phyloP scores from a whole-genome alignment of 2,888 invertebrate genomes.

The Buathra laborator region DNA sequence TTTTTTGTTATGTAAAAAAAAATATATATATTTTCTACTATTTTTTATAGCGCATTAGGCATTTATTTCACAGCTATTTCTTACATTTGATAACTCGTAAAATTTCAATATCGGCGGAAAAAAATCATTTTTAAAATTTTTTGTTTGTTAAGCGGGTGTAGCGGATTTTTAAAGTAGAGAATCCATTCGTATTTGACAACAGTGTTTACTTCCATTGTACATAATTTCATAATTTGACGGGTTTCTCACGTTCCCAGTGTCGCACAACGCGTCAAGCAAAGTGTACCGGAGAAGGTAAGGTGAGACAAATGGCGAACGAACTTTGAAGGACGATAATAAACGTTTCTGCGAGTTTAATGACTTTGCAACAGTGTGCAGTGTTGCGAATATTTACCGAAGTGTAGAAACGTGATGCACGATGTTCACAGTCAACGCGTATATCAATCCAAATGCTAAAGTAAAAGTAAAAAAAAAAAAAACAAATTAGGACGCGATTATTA shows the following conservation, averaged over 20 bases:
- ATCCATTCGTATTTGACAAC: conserved; percentile 11
- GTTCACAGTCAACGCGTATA: background rate
- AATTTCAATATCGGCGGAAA: background rate
- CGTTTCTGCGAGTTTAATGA: conserved; percentile 52
- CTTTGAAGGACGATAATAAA: conserved; percentile 52
- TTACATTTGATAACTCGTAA: background rate
- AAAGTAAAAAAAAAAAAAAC: conserved; percentile 26
- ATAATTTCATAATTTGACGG: conserved; percentile 18
- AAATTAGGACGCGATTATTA: background rate
- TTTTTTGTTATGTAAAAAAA: background rate
- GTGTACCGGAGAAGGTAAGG: background rate
- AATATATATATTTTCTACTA: background rate
- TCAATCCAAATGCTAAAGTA: conserved; percentile 20
- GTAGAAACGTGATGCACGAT: background rate
- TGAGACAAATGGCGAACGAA: background rate
- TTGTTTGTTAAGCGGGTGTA: background rate
- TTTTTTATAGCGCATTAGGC: background rate
- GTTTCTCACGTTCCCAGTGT: conserved; percentile 3
- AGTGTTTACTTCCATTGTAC: background rate
- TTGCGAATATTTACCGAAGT: conserved; percentile 37
- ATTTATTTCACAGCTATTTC: too few species aligned
- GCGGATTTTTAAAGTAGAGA: background rate
- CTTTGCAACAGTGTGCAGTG: conserved; percentile 26
- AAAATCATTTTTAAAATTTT: background rate
- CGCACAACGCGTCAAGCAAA: background rate